Percentiles rank a stretch among this genome's conserved stretches.
These are phyloP conservation scores for Psylliodes chrysocephalus DNA, from an alignment of 2,888 invertebrate species.

Conservation along the genomic window DNA sequence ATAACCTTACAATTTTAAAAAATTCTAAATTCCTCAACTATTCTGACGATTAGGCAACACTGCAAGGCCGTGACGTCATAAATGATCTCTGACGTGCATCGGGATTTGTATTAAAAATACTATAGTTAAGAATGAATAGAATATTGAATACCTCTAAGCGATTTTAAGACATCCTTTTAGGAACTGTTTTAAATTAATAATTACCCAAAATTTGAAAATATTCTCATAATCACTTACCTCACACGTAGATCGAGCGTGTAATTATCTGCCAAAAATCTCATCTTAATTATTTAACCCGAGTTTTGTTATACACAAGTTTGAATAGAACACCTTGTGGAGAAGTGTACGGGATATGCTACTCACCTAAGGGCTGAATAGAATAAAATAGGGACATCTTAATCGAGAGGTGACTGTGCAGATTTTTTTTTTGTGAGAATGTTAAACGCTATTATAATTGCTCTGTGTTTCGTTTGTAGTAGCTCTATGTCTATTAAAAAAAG, in stretches of 20 bases:
- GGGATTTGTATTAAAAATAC: no score
- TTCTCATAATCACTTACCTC: slow-evolving; percentile 23
- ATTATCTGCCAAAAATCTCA: slow-evolving; percentile 31
- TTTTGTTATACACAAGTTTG: slow-evolving; percentile 24
- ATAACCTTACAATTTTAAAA: no score
- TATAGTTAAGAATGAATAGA: no score
- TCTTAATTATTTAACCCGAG: slow-evolving; percentile 31
- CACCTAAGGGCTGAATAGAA: slow-evolving; percentile 21
- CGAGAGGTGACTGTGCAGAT: slow-evolving; percentile 23
- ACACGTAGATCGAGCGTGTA: slow-evolving; percentile 30
- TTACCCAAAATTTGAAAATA: slow-evolving; percentile 6
- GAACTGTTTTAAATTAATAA: no score
- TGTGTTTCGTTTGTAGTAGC: slow-evolving; percentile 12
- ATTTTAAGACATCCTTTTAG: no score
- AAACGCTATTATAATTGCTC: slow-evolving; percentile 25
- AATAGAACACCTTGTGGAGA: slow-evolving; percentile 23
- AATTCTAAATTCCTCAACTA: no score
- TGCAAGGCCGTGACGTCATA: no score
- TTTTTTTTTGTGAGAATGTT: slow-evolving; percentile 13
- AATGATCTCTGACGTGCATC: no score
- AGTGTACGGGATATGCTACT: slow-evolving; percentile 22
- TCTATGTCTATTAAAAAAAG: neutral
- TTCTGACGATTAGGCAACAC: no score
- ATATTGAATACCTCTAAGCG: no score
- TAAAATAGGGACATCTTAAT: slow-evolving; percentile 29